Evolutionary conservation across 2,113 vertebrate genomes (phyloP), one percentile per base, ranked within the genome.

Genomic region (Sciurus niger): DNA sequence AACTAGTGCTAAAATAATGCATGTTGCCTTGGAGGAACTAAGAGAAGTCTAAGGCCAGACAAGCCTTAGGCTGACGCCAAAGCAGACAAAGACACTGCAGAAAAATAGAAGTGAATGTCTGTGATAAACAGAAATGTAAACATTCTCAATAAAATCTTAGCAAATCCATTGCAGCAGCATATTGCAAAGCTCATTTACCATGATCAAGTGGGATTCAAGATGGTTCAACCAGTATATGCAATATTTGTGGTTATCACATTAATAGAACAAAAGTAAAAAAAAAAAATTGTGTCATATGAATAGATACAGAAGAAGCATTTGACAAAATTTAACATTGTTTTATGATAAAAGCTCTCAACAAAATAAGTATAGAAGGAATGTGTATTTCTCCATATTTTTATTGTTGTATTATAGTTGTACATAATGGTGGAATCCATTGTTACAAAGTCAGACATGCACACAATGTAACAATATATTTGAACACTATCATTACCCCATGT

Each of bases 11-110:
- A 13, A 70, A 76, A n/a, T 7, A 43, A 67, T 84, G 4, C 28
- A 22, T 8, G 16, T 10, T 3, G 8, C 11, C 3, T 8, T 24
- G 0, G 65, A n/a, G 37, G 13, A 53, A 58, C 18, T 8, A 3
- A 78, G 88, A 48, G 9, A 34, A 83, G 8, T 63, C n/a, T 12
- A 65, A 1, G 46, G 25, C 6, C n/a, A 40, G 48, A 68, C 9
- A 28, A 79, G 17, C 24, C 32, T 40, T 32, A 20, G 13, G 20
- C 16, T 37, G 10, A 53, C 8, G 30, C 2, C 3, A 37, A 78
- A 67, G 25, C 43, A 37, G 14, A 30, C 9, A 30, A 73, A 30
- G 43, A 3, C 20, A 22, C 55, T 22, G 22, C 14, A 65, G 48
- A 48, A 14, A 46, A n/a, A 25, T 46, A 11, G 4, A 16, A 40